Evolutionary conservation across 2,113 vertebrate genomes (phyloP).

Genomic region (Perca schrenkii): DNA sequence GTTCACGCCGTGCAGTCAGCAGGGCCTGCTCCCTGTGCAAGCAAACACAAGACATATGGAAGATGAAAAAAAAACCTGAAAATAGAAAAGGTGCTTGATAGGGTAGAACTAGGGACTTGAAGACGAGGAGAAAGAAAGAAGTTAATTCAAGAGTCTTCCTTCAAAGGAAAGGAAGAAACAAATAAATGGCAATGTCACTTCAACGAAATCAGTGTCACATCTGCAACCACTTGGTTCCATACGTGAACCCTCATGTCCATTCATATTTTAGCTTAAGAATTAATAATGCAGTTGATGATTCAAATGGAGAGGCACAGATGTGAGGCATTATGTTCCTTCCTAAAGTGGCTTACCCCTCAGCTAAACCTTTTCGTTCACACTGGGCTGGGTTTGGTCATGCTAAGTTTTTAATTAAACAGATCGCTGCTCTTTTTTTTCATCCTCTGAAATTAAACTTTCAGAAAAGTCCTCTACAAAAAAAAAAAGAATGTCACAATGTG

Average conservation of each 20-base stretch:
- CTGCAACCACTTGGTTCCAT: not conserved
- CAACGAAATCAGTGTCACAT: constrained; percentile 15
- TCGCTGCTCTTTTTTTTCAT: constrained; percentile 78
- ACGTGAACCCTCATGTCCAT: not conserved
- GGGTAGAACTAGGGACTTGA: not conserved
- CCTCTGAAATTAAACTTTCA: constrained; percentile 82
- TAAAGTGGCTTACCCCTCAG: constrained; percentile 76
- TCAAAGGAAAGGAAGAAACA: not conserved
- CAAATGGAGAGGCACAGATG: constrained; percentile 40
- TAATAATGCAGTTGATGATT: constrained; percentile 42
- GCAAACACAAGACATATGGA: not conserved
- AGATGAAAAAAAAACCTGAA: not conserved
- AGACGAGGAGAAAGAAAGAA: not conserved
- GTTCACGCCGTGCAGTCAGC: constrained; percentile 87
- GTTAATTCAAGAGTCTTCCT: not conserved
- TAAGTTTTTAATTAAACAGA: constrained; percentile 88
- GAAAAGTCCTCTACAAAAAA: constrained; percentile 59
- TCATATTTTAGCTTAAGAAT: not conserved
- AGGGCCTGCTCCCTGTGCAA: constrained; percentile 91
- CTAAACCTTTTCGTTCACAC: constrained; percentile 82
- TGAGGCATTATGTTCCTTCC: constrained; percentile 59
- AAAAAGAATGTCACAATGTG: constrained; percentile 35
- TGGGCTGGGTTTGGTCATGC: constrained; percentile 76
- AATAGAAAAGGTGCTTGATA: not conserved
- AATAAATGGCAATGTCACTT: not conserved